A percentile compares a stretch with the other conserved stretches of the same genome.
Conservation (phyloP, 92 coral and sea anemone species). For the Epizoanthus rinbou region DNA sequence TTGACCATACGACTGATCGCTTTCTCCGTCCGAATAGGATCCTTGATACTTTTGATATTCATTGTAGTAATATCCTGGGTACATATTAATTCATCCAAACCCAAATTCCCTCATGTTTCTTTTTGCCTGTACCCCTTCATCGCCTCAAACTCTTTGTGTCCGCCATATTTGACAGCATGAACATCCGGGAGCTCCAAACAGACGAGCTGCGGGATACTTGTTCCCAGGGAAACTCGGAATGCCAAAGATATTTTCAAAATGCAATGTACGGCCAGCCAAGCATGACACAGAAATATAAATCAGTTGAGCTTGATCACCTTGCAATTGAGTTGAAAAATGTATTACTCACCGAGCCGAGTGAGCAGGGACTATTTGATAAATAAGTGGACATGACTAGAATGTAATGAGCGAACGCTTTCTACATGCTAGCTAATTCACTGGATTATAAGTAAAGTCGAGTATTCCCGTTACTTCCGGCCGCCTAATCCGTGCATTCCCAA, state of each 20-base stretch:
- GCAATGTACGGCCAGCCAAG: too few species aligned
- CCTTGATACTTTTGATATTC: slow-evolving; percentile 71
- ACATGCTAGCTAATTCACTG: background rate
- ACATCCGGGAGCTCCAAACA: slow-evolving; percentile 61
- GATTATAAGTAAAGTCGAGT: background rate
- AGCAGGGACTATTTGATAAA: background rate
- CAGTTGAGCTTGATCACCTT: background rate
- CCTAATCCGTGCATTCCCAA: background rate
- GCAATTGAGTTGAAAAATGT: background rate
- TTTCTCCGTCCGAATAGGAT: slow-evolving; percentile 64
- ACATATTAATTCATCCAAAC: slow-evolving; percentile 70
- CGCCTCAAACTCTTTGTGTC: slow-evolving; percentile 35
- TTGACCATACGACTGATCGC: slow-evolving; percentile 66
- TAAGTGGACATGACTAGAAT: slow-evolving; percentile 5
- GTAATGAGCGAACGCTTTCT: background rate
- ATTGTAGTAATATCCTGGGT: slow-evolving; percentile 76
- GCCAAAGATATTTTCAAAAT: background rate
- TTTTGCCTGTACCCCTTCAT: slow-evolving; percentile 10
- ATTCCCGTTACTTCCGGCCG: background rate
- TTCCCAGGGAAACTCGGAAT: slow-evolving; percentile 46
- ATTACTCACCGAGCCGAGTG: background rate
- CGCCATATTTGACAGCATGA: slow-evolving; percentile 65
- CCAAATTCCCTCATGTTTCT: slow-evolving; percentile 74
- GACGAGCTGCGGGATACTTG: slow-evolving; percentile 39
- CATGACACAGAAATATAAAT: background rate